Base-by-base conservation (phyloP, 2,888 invertebrate species). In the Herminia tarsipennalis region DNA sequence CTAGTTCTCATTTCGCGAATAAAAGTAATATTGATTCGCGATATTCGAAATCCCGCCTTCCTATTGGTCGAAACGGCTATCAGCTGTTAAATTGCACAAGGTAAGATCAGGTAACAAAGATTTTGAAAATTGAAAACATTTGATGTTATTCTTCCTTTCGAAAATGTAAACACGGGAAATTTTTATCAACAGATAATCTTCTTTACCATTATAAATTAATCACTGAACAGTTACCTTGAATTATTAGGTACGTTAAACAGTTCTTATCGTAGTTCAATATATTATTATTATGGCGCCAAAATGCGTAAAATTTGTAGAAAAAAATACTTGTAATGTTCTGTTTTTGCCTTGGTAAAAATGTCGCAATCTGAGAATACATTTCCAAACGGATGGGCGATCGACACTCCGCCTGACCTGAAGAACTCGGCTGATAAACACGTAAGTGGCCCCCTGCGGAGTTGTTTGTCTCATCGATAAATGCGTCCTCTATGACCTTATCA, bases 371-470 rank as follows among this genome's bases (percentile, higher is more conserved):
- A 76, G 43, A 69, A 67, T 44, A 76, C 74, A 53, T 83, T 78
- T 73, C 72, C 87, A 37, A 83, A 88, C 66, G 89, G 90, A 63
- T 91, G 90, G 90, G 88, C 90, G 66, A 87, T 87, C 64, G 90
- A 91, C 33, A 76, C 86, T 50, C 76, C 80, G 73, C 89, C 90
- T 47, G 90, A 90, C 87, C 88, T 79, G 67, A 74, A 76, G 71
- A 77, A 66, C 70, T 64, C 81, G 40, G 66, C 58, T 37, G 88
- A 90, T 88, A 88, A 79, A 70, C 83, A 86, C 63, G 90, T 90
- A 88, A 89, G 89, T 81, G 80, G 78, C 77, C 90, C 89, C 90
- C 90, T 83, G 88, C 83, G 66, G 68, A 79, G 77, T 86, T 88
- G 86, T 89, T 90, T 88, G 80, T 88, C 73, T 80, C 30, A 39